phyloP scores from a whole-genome alignment of 1,140 invertebrate species.

The Dendroctonus valens region DNA sequence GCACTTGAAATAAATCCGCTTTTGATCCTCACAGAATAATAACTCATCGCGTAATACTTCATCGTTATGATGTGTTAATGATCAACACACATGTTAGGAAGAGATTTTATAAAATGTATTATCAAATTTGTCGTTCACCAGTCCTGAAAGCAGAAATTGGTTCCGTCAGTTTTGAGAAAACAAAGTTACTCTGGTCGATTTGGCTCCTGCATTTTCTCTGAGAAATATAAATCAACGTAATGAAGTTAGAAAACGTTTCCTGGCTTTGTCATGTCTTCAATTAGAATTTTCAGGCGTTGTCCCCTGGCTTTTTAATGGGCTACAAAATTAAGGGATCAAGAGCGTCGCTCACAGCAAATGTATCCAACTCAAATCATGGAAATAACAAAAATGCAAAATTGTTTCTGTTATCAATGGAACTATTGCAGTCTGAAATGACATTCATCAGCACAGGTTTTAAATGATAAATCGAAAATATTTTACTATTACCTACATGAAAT shows the following conservation, averaged over 20 bases:
- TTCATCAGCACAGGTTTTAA: too few relatives aligned
- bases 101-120: too few relatives aligned
- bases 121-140: conserved; percentile 13
- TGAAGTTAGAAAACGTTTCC: conserved; percentile 28
- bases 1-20: too few relatives aligned
- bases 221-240: conserved; percentile 26
- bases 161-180: conserved; percentile 15
- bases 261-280: conserved; percentile 26
- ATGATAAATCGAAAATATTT: too few relatives aligned
- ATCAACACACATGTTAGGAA: too few relatives aligned
- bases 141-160: conserved; percentile 18
- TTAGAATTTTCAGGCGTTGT: conserved; percentile 24
- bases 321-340: conserved; percentile 20
- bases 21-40: too few relatives aligned
- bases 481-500: too few relatives aligned
- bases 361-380: too few relatives aligned
- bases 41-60: too few relatives aligned
- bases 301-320: conserved; percentile 21
- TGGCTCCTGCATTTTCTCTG: conserved; percentile 19
- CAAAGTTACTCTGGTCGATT: conserved; percentile 20
- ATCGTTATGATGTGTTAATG: too few relatives aligned
- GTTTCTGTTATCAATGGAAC: background rate
- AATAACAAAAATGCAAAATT: background rate
- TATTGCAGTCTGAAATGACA: background rate
- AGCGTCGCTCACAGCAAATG: conserved; percentile 16